A percentile compares a stretch with the other conserved stretches of the same genome.
These are phyloP conservation scores for Passer domesticus DNA, from an alignment of 2,113 vertebrate species.

Conservation along the genomic window DNA sequence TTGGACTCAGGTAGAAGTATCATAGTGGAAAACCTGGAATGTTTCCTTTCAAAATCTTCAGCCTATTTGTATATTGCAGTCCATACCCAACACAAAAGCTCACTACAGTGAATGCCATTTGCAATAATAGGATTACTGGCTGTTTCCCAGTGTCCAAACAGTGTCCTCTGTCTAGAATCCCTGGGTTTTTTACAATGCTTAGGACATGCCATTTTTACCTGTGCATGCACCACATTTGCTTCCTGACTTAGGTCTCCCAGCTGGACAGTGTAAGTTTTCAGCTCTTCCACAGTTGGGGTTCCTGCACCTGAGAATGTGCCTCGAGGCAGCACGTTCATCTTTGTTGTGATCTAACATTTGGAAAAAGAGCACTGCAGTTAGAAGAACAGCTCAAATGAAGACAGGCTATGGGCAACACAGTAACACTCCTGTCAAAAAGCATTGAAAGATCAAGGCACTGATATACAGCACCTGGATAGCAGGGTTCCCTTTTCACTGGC, in stretches of 20 bases:
- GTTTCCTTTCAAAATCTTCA: not conserved
- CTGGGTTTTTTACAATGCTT: not conserved
- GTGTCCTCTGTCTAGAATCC: not conserved
- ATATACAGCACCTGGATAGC: not conserved
- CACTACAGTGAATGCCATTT: not conserved
- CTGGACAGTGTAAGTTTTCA: slow-evolving; percentile 74
- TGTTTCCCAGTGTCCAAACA: not conserved
- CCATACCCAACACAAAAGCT: not conserved
- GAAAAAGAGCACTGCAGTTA: slow-evolving; percentile 8
- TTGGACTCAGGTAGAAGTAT: not conserved
- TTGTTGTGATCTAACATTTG: slow-evolving; percentile 57
- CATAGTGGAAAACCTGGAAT: not conserved
- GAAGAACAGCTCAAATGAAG: not conserved
- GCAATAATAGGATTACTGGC: not conserved
- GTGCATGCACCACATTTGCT: slow-evolving; percentile 54
- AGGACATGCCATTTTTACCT: slow-evolving; percentile 64
- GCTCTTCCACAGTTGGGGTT: slow-evolving; percentile 77
- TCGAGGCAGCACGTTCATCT: slow-evolving; percentile 72
- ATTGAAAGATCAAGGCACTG: not conserved
- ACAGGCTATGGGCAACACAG: not conserved
- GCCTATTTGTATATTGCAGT: not conserved
- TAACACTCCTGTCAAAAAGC: not conserved
- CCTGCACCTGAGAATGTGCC: slow-evolving; percentile 64
- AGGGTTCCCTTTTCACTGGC: not conserved
- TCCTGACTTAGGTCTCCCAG: slow-evolving; percentile 79